Evolutionary conservation across 2,113 vertebrate species (phyloP).

Genomic region (Piprites chloris): DNA sequence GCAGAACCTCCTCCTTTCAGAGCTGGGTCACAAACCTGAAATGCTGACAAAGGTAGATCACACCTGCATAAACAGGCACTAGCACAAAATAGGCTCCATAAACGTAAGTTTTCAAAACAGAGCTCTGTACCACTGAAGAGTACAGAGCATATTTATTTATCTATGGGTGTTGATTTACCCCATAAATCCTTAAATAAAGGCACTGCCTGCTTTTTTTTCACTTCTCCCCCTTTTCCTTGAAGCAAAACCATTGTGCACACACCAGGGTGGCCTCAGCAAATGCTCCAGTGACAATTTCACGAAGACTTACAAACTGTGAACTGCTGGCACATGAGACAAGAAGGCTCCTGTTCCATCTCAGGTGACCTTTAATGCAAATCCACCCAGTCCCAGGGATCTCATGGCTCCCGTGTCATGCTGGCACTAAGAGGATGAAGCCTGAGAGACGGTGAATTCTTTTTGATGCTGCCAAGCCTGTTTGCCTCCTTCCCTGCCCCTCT

Average conservation of each 20-base stretch:
- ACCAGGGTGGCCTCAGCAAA: background rate
- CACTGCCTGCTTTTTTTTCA: background rate
- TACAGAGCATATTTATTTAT: background rate
- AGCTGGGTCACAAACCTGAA: background rate
- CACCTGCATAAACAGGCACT: conserved; percentile 49
- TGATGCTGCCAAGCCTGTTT: conserved; percentile 60
- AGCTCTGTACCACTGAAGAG: background rate
- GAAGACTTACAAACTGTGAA: background rate
- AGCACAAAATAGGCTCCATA: background rate
- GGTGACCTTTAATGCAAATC: conserved; percentile 57
- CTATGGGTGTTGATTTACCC: background rate
- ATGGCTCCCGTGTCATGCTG: background rate
- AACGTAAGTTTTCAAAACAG: conserved; percentile 17
- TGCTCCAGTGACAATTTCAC: background rate
- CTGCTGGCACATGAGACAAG: background rate
- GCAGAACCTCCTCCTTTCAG: background rate
- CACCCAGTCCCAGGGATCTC: background rate
- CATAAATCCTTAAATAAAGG: background rate
- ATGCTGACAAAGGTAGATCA: background rate
- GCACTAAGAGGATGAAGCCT: conserved; percentile 62
- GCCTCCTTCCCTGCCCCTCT: conserved; percentile 61
- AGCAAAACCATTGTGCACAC: background rate
- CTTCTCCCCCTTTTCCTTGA: background rate
- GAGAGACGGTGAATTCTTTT: conserved; percentile 39
- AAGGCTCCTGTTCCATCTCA: conserved; percentile 38